Evolutionary conservation across 2,113 vertebrate genomes (phyloP).

Genomic region (Siniperca chuatsi): DNA sequence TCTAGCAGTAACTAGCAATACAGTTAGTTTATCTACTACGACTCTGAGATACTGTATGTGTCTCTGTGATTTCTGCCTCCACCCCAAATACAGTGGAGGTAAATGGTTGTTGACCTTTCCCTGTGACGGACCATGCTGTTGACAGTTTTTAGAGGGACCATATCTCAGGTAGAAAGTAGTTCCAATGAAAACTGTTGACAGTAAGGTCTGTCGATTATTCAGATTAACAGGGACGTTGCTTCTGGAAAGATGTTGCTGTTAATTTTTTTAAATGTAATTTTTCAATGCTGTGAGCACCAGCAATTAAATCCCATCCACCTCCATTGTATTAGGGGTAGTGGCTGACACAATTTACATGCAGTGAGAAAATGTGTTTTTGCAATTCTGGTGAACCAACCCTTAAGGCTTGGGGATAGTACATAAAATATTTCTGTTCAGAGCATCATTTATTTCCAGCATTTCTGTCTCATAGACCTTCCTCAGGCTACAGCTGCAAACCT

Average conservation of each 20-base stretch:
- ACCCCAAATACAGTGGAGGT: not conserved
- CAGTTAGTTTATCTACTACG: not conserved
- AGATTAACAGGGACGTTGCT: not conserved
- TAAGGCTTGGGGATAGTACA: not conserved
- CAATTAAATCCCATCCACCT: not conserved
- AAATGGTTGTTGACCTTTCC: not conserved
- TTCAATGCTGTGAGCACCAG: not conserved
- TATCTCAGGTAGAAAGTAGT: not conserved
- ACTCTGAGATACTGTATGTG: not conserved
- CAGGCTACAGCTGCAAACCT: constrained; percentile 39
- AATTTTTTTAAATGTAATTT: not conserved
- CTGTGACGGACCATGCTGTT: not conserved
- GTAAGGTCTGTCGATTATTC: not conserved
- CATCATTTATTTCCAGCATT: constrained; percentile 46
- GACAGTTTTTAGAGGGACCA: not conserved
- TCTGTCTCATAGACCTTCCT: constrained; percentile 28
- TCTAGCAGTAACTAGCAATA: not conserved
- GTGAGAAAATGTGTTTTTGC: constrained; percentile 22
- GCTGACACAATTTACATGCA: not conserved
- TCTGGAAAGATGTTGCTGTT: not conserved
- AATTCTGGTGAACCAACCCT: constrained; percentile 9
- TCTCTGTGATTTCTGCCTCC: constrained; percentile 16
- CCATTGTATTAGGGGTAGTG: not conserved
- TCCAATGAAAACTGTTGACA: constrained; percentile 2
- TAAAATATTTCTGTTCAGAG: constrained; percentile 38